Conservation (phyloP, 1,140 invertebrate genomes). For the Cryptotermes secundus region DNA sequence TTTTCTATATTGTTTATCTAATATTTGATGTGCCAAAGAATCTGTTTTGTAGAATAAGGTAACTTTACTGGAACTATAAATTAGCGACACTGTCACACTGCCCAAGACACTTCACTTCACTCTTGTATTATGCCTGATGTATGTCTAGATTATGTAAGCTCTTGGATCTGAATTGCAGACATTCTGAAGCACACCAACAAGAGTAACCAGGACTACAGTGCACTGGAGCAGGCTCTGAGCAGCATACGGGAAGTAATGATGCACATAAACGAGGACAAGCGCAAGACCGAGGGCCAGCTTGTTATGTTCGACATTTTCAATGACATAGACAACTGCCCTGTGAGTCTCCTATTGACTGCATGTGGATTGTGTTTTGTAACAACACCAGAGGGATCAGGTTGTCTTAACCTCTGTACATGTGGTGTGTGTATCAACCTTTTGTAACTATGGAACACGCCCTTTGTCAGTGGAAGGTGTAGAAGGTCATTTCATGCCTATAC, state of each 20-base stretch:
- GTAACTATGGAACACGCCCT: too few relatives aligned
- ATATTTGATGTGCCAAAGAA: not conserved
- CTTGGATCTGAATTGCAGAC: conserved; percentile 58
- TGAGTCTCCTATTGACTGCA: conserved; percentile 49
- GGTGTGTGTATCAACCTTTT: too few relatives aligned
- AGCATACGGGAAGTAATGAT: conserved; percentile 91
- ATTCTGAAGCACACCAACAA: conserved; percentile 88
- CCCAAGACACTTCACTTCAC: too few relatives aligned
- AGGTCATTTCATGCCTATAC: too few relatives aligned
- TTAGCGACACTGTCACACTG: too few relatives aligned
- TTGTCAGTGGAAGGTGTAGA: too few relatives aligned
- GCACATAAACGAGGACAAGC: conserved; percentile 95
- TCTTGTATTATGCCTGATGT: too few relatives aligned
- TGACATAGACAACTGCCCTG: conserved; percentile 95
- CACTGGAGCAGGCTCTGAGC: conserved; percentile 80
- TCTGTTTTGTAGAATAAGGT: not conserved
- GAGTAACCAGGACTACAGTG: conserved; percentile 80
- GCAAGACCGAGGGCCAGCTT: conserved; percentile 91
- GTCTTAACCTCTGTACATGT: too few relatives aligned
- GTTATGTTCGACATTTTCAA: conserved; percentile 97
- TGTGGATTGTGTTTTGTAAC: conserved; percentile 17
- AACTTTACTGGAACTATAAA: not conserved
- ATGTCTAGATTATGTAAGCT: too few relatives aligned
- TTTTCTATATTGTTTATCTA: too few relatives aligned
- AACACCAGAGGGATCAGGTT: too few relatives aligned